These are phyloP conservation scores for Erpetoichthys calabaricus DNA, from an alignment of 2,797 vertebrate species.

Conservation along the genomic window DNA sequence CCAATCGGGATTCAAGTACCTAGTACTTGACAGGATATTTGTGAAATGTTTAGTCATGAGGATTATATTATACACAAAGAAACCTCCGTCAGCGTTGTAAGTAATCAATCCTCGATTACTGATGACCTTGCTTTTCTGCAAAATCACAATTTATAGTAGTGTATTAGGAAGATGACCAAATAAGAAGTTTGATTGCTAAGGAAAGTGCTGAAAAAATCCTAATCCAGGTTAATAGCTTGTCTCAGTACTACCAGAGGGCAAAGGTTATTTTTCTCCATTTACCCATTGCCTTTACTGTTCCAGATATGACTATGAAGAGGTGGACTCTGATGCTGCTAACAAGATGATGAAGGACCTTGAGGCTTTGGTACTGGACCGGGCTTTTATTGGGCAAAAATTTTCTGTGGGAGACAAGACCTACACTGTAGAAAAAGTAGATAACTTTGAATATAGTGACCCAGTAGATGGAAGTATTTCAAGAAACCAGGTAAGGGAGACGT, in stretches of 20 bases:
- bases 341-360: slow-evolving; percentile 91
- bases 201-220: too few species aligned
- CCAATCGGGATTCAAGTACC: too few species aligned
- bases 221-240: too few species aligned
- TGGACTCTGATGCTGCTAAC: slow-evolving; percentile 77
- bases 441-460: slow-evolving; percentile 86
- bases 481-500: slow-evolving; percentile 69
- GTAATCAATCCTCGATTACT: too few species aligned
- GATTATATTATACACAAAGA: too few species aligned
- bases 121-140: too few species aligned
- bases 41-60: too few species aligned
- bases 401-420: slow-evolving; percentile 76
- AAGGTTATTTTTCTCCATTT: not conserved
- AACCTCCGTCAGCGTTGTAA: too few species aligned
- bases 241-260: not conserved
- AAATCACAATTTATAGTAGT: too few species aligned
- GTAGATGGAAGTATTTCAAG: slow-evolving; percentile 86
- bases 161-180: too few species aligned
- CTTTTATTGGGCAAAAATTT: slow-evolving; percentile 76
- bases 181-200: too few species aligned
- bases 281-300: slow-evolving; percentile 5
- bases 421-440: slow-evolving; percentile 76
- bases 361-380: slow-evolving; percentile 64
- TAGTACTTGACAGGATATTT: too few species aligned
- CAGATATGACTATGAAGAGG: slow-evolving; percentile 95